Evolutionary conservation across 2,888 invertebrate species (phyloP).

Genomic region (Holacanthella duospinosa): DNA sequence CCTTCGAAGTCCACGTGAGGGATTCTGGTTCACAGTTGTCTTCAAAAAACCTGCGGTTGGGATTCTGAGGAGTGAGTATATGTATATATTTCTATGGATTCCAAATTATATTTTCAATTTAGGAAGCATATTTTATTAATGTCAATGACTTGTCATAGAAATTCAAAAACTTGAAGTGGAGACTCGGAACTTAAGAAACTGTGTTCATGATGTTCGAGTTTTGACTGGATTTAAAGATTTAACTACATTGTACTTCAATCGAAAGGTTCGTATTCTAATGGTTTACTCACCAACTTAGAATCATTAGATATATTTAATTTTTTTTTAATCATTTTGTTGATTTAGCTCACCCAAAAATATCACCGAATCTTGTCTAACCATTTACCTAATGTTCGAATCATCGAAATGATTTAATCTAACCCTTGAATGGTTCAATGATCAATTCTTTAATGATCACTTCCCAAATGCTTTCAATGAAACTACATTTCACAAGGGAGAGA

Average conservation of each 20-base stretch:
- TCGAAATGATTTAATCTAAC: neutral
- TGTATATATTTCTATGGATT: no score
- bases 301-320: neutral
- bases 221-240: neutral
- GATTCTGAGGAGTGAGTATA: slow-evolving; percentile 1
- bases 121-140: no score
- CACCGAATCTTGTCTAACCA: neutral
- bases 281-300: neutral
- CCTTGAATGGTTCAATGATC: no score
- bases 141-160: no score
- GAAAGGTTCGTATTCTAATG: neutral
- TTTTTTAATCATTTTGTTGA: no score
- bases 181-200: slow-evolving; percentile 1
- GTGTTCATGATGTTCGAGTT: slow-evolving; percentile 1
- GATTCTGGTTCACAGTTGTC: neutral
- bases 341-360: slow-evolving; percentile 1
- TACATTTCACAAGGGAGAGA: neutral
- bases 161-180: neutral
- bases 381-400: neutral
- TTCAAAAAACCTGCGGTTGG: neutral
- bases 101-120: no score
- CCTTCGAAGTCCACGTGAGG: neutral
- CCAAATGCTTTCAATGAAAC: no score
- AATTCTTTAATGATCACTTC: no score
- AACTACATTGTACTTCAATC: neutral